Evolutionary conservation across 2,888 invertebrate genomes (phyloP).

Genomic region (Liopterus haemorrhoidalis): DNA sequence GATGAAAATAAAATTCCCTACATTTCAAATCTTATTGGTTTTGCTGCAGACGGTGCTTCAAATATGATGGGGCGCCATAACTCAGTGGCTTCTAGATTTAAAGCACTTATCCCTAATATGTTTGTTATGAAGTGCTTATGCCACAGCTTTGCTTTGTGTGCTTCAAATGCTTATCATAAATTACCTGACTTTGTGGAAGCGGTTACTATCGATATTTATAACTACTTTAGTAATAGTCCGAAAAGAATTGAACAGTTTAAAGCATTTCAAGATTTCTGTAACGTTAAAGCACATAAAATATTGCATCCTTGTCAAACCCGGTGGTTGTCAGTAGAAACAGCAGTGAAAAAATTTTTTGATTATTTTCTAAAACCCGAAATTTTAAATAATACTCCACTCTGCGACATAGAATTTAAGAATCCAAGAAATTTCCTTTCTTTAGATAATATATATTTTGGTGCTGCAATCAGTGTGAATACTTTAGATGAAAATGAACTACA

Average conservation of each 20-base stretch:
- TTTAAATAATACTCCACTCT: too few relatives aligned
- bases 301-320: constrained; percentile 11
- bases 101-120: constrained; percentile 1
- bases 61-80: constrained; percentile 11
- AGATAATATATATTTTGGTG: too few relatives aligned
- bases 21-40: constrained; percentile 1
- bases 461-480: too few relatives aligned
- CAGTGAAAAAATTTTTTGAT: constrained; percentile 6
- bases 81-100: not conserved
- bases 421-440: too few relatives aligned
- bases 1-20: constrained; percentile 6
- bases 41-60: constrained; percentile 14
- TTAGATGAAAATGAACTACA: too few relatives aligned
- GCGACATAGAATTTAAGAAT: too few relatives aligned
- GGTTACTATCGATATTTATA: constrained; percentile 12
- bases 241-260: constrained; percentile 9
- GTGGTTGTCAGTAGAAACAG: constrained; percentile 6
- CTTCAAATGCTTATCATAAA: constrained; percentile 8
- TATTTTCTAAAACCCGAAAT: too few relatives aligned
- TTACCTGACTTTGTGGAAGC: constrained; percentile 12
- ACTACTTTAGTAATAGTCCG: constrained; percentile 14
- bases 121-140: constrained; percentile 2
- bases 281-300: constrained; percentile 20
- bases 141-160: constrained; percentile 3
- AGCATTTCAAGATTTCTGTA: constrained; percentile 13